phyloP scores from a whole-genome alignment of 2,113 vertebrate genomes.

The Chascanopsetta lugubris region DNA sequence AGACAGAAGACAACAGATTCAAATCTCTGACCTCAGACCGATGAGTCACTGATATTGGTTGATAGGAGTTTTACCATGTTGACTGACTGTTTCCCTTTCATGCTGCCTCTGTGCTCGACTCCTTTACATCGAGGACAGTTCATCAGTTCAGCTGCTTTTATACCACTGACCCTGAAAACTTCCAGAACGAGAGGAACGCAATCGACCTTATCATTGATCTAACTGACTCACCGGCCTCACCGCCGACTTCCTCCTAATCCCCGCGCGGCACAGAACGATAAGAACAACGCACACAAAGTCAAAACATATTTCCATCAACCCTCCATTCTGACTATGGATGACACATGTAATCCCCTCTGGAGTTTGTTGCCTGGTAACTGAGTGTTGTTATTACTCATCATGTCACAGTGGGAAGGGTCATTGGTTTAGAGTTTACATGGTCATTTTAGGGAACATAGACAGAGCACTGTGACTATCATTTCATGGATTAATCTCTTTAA shows the following conservation, averaged over 20 bases:
- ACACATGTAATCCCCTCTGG: conserved; percentile 62
- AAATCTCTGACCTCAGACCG: not conserved
- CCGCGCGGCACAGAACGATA: conserved; percentile 57
- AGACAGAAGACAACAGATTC: conserved; percentile 32
- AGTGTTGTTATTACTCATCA: conserved; percentile 42
- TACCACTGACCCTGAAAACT: conserved; percentile 46
- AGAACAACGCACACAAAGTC: conserved; percentile 49
- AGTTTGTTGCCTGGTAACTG: conserved; percentile 66
- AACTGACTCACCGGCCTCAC: conserved; percentile 46
- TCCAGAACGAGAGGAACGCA: conserved; percentile 66
- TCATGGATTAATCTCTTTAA: no score
- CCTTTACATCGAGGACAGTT: conserved; percentile 30
- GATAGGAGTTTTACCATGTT: conserved; percentile 50
- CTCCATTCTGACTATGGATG: conserved; percentile 50
- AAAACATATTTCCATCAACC: conserved; percentile 58
- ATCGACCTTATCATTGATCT: conserved; percentile 72
- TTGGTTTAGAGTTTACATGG: conserved; percentile 21
- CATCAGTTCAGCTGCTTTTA: conserved; percentile 59
- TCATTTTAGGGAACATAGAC: conserved; percentile 10
- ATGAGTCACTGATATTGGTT: not conserved
- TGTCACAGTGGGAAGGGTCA: conserved; percentile 35
- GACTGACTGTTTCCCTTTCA: conserved; percentile 46
- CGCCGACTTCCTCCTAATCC: conserved; percentile 68
- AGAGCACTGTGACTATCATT: no score
- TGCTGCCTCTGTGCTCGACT: conserved; percentile 25